Conservation (phyloP, 1,140 invertebrate genomes). For the Doryteuthis pealeii region DNA sequence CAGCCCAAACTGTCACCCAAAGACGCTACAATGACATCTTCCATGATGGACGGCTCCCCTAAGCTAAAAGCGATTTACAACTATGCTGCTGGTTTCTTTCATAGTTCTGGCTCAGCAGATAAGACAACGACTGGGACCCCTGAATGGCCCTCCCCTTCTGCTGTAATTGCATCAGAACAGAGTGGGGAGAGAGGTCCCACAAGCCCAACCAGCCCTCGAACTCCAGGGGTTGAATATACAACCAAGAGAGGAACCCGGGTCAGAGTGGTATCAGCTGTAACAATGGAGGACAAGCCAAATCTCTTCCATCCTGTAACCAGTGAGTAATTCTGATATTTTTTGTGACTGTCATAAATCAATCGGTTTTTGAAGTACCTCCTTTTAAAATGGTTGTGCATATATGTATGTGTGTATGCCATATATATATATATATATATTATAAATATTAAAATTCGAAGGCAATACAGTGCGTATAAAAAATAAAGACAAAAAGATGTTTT, state of each 20-base stretch:
- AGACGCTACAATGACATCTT: neutral
- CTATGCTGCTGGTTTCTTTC: conserved; percentile 62
- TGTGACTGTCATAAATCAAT: neutral
- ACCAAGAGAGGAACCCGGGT: neutral
- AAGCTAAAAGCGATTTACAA: conserved; percentile 57
- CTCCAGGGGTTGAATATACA: conserved; percentile 9
- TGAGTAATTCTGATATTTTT: conserved; percentile 63
- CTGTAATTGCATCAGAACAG: neutral
- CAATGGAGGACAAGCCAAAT: conserved; percentile 90
- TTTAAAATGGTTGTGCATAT: too few species aligned
- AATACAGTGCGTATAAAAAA: too few species aligned
- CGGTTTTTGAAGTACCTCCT: too few species aligned
- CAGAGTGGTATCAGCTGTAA: conserved; percentile 69
- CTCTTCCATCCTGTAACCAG: conserved; percentile 92
- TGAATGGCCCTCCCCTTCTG: neutral
- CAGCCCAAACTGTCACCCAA: neutral
- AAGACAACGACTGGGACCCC: neutral
- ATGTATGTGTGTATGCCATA: too few species aligned
- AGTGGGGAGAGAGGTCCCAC: neutral
- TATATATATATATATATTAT: too few species aligned
- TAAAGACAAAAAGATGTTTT: too few species aligned
- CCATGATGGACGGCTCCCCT: conserved; percentile 19
- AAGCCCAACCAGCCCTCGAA: neutral
- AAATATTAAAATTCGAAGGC: too few species aligned
- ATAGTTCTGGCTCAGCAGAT: conserved; percentile 13